Evolutionary conservation across 1,140 invertebrate species (phyloP).

Genomic region (Tachypleus tridentatus): DNA sequence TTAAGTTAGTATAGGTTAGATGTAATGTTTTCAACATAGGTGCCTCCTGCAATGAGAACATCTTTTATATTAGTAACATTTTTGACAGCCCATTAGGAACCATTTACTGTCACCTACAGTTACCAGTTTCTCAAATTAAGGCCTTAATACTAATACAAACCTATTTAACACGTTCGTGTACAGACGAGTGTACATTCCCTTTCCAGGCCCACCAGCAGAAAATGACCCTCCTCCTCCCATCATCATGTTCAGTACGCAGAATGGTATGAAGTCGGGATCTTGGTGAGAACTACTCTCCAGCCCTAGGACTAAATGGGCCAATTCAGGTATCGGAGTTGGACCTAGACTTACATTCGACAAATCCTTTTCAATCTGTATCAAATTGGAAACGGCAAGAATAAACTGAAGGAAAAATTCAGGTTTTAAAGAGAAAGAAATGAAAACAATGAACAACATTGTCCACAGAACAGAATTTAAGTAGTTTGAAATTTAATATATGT

Average conservation of each 20-base stretch:
- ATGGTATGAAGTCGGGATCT: constrained; percentile 85
- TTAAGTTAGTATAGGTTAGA: no score
- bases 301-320: constrained; percentile 89
- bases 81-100: no score
- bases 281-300: constrained; percentile 81
- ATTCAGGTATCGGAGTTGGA: constrained; percentile 80
- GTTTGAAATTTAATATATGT: no score
- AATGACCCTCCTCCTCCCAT: constrained; percentile 99
- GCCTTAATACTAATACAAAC: constrained; percentile 35
- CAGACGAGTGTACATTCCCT: constrained; percentile 97
- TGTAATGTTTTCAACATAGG: no score
- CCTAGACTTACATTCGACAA: constrained; percentile 68
- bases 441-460: no score
- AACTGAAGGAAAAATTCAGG: background rate
- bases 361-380: constrained; percentile 39
- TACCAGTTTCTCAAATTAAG: no score
- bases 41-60: no score
- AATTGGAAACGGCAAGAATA: constrained; percentile 39
- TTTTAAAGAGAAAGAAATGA: background rate
- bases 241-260: constrained; percentile 96
- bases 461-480: no score
- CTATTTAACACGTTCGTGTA: constrained; percentile 96
- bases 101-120: no score
- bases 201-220: constrained; percentile 96
- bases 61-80: no score